Base-by-base conservation (phyloP, 2,797 vertebrate species). In the Holocentrus rufus region DNA sequence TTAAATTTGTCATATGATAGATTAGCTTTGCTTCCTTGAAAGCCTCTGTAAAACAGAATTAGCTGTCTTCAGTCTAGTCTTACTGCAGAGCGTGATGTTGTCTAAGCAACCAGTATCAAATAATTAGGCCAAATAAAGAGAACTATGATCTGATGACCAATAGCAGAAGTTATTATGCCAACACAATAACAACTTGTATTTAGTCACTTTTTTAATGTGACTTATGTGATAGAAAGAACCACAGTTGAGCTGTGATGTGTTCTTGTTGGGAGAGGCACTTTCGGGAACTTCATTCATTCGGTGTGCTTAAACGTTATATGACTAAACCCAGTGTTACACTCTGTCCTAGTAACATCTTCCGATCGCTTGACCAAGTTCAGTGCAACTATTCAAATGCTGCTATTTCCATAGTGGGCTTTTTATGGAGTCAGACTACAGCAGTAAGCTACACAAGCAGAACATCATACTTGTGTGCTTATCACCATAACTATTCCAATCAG, bases 281-380 rank as follows among this genome's bases (percentile, higher is more conserved):
- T 64, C 10, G 36, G 84, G 87, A 91, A 91, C 83, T 88, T 78
- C 73, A 89, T 75, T 90, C 77, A 87, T 82, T 89, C 83, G 82
- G 58, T 79, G 64, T 42, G 74, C 81, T 8, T 72, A 63, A 80
- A 31, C 25, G 44, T 57, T 84, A 63, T 57, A 63, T 70, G 63
- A 75, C 64, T 62, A 62, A 53, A 20, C 36, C 3, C 25, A 10
- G 52, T 56, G 70, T 62, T 17, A 72, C 57, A 81, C 75, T 59
- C 46, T 83, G 82, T 39, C 49, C 75, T 82, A 66, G 22, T 76
- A 52, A 7, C 34, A 31, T 14, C 54, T 81, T 20, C 31, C n/a
- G 5, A 39, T n/a, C 64, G 62, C 74, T 59, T 6, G 49, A 10
- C 2, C 1, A 53, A 77, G 62, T 79, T 82, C 61, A 71, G 54